A percentile compares a stretch with the other conserved stretches of the same genome.
phyloP scores from a whole-genome alignment of 2,797 vertebrate species.

The Microchirus variegatus region DNA sequence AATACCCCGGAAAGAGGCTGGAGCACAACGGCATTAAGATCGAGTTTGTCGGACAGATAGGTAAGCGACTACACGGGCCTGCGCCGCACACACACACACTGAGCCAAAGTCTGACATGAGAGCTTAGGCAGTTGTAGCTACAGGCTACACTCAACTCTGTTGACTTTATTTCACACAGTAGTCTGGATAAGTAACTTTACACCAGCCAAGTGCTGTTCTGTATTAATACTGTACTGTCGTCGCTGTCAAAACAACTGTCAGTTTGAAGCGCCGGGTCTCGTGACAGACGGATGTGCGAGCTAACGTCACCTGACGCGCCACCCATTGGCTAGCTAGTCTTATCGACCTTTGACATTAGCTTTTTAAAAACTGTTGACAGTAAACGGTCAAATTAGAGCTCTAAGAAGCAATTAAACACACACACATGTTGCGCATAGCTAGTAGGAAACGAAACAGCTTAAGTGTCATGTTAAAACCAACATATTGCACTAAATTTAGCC shows the following conservation, averaged over 20 bases:
- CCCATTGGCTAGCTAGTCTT: slow-evolving; percentile 29
- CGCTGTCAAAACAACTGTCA: slow-evolving; percentile 44
- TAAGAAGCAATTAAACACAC: too few species aligned
- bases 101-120: slow-evolving; percentile 18
- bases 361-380: not conserved
- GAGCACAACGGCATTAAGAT: slow-evolving; percentile 97
- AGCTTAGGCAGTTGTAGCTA: slow-evolving; percentile 3
- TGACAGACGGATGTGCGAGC: slow-evolving; percentile 56
- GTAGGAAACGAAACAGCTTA: too few species aligned
- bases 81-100: slow-evolving; percentile 15
- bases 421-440: too few species aligned
- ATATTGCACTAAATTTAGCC: too few species aligned
- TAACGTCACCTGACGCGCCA: slow-evolving; percentile 58
- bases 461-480: too few species aligned
- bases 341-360: slow-evolving; percentile 34
- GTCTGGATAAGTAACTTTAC: not conserved
- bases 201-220: not conserved
- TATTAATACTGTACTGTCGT: not conserved
- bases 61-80: slow-evolving; percentile 80
- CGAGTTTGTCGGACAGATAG: slow-evolving; percentile 95
- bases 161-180: not conserved
- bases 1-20: slow-evolving; percentile 91
- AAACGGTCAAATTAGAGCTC: too few species aligned
- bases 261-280: slow-evolving; percentile 58
- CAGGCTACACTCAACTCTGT: not conserved